Evolutionary conservation across 92 coral and sea anemone species (phyloP), one percentile per base, ranked within the genome.

Genomic region (Phenganax stokvisi): DNA sequence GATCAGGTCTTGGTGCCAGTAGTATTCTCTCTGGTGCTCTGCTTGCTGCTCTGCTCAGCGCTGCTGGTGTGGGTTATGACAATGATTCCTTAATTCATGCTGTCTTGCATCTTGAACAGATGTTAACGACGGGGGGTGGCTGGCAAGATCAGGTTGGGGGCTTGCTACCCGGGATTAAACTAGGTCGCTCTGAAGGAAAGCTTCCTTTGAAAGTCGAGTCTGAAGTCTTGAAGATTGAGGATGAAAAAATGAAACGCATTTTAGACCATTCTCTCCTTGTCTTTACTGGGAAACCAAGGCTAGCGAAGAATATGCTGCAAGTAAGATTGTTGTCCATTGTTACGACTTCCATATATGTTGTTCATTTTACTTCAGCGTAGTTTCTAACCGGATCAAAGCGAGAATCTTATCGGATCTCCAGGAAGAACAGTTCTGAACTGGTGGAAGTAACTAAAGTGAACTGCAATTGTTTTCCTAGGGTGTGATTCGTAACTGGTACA

Each of bases 141-240:
- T 94, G 98, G 98, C 98, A 94, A 85, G 98, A 94, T 65, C 92
- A 94, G 30, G 98, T 94, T 8, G 98, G 98, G 54, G 98, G 98
- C 54, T 89, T 94, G 75, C 89, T 88, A 70, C 96, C 93, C 25
- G 97, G 98, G 71, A 86, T 94, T 75, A 94, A 94, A 84, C 87
- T 92, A 27, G 90, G 91, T 52, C 92, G 96, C 12, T 91, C 98
- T 79, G 87, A 86, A 73, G 89, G 90, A 27, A 54, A 88, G n/a
- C 79, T 94, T 54, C 98, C 98, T 2, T 73, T 94, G 9, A 79
- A 89, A 74, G 98, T 94, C 28, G 90, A 85, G 62, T 80, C 84
- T 47, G 86, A 89, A 27, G 85, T 84, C 5, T 87, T 94, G 57
- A 81, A 87, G 0, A 88, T 92, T 25, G 84, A 89, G 4, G 83